These are phyloP conservation scores for Trichomalopsis sarcophagae DNA, from an alignment of 1,140 invertebrate species.

Conservation along the genomic window DNA sequence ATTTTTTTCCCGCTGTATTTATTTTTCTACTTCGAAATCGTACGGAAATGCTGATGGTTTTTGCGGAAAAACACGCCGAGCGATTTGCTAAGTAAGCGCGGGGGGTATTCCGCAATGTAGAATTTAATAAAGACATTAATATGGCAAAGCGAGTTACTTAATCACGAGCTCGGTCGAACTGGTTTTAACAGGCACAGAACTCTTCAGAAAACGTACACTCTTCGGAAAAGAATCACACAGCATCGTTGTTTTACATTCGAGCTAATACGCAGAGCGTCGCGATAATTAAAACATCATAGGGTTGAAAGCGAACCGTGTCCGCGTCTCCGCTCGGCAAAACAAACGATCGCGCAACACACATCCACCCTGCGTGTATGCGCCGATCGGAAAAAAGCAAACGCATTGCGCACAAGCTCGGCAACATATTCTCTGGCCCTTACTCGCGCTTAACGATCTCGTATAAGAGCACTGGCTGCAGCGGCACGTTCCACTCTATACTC, in stretches of 20 bases:
- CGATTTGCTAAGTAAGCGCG: not conserved
- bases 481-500: not conserved
- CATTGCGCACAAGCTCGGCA: not conserved
- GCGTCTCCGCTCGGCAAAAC: not conserved
- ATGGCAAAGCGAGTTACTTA: constrained; percentile 5
- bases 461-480: not conserved
- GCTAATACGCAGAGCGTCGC: no score
- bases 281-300: not conserved
- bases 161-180: not conserved
- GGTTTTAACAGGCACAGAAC: constrained; percentile 1
- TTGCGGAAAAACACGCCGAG: not conserved
- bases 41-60: not conserved
- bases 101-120: not conserved
- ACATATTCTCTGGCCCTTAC: not conserved
- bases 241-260: no score
- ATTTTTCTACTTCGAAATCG: not conserved
- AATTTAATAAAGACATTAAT: constrained; percentile 44
- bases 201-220: no score
- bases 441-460: constrained; percentile 4
- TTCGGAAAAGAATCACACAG: no score
- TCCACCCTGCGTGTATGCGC: not conserved
- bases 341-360: not conserved
- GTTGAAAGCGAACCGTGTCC: not conserved
- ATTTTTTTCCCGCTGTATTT: not conserved
- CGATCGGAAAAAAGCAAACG: not conserved